These are phyloP conservation scores for Ictalurus punctatus DNA, from an alignment of 2,113 vertebrate genomes.

Conservation along the genomic window DNA sequence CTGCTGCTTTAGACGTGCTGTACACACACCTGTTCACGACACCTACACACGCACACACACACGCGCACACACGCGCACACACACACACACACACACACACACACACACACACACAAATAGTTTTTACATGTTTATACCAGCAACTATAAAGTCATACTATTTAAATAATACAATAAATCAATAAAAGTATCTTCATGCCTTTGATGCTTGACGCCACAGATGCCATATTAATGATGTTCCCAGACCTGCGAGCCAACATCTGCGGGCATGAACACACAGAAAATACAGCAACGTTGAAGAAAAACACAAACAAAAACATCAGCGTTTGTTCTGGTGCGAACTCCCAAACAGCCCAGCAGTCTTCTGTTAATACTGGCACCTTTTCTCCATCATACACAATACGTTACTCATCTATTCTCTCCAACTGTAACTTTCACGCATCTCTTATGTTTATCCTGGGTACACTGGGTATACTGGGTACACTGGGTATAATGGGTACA, in stretches of 20 bases:
- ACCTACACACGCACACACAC: constrained; percentile 66
- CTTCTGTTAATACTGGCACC: neutral
- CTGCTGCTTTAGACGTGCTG: constrained; percentile 88
- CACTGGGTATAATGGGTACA: no score
- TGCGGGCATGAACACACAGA: constrained; percentile 56
- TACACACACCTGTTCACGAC: constrained; percentile 89
- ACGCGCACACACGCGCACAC: neutral
- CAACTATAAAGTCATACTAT: neutral
- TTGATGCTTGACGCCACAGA: constrained; percentile 95
- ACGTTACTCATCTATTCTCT: neutral
- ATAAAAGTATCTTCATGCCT: constrained; percentile 69
- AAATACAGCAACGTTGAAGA: neutral
- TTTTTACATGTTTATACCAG: neutral
- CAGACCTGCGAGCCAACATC: constrained; percentile 90
- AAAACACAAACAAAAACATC: neutral
- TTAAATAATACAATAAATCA: neutral
- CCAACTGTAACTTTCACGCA: neutral
- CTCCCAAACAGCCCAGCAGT: neutral
- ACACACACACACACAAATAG: neutral
- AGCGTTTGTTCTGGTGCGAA: neutral
- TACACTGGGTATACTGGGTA: neutral
- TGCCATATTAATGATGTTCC: constrained; percentile 96
- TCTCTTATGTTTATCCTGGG: neutral
- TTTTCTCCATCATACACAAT: no score
- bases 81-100: neutral